Percentiles rank a stretch among this genome's conserved stretches.
These are phyloP conservation scores for Prorops nasuta DNA, from an alignment of 1,140 invertebrate genomes.

Conservation along the genomic window DNA sequence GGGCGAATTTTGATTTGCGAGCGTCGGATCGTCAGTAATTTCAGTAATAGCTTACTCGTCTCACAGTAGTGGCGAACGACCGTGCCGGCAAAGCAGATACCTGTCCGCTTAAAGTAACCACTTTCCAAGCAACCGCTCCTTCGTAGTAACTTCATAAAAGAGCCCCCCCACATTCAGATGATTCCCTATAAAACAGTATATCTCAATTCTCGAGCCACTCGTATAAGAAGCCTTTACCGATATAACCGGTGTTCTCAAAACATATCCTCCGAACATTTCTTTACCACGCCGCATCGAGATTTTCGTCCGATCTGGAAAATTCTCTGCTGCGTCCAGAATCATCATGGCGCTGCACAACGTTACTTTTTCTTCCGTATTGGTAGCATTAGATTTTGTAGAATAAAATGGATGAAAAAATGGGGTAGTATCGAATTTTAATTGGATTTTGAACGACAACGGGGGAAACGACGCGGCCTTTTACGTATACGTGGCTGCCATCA, in stretches of 20 bases:
- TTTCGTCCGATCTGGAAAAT: too few relatives aligned
- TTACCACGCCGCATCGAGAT: too few relatives aligned
- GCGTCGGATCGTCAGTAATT: conserved; percentile 54
- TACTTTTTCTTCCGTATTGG: too few relatives aligned
- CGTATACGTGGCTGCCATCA: too few relatives aligned
- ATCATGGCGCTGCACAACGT: too few relatives aligned
- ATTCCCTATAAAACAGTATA: conserved; percentile 49
- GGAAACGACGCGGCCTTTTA: conserved; percentile 14
- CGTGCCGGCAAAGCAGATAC: conserved; percentile 30
- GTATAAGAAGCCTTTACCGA: conserved; percentile 5
- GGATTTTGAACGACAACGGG: not conserved
- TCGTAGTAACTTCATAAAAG: conserved; percentile 50
- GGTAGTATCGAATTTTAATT: too few relatives aligned
- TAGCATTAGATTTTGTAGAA: too few relatives aligned
- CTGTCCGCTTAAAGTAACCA: conserved; percentile 33
- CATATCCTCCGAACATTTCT: not conserved
- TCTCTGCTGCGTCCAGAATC: too few relatives aligned
- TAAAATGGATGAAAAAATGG: not conserved
- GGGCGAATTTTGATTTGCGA: conserved; percentile 55
- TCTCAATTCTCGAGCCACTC: conserved; percentile 41
- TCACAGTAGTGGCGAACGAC: conserved; percentile 26
- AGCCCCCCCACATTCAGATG: conserved; percentile 39
- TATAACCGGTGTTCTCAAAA: conserved; percentile 25
- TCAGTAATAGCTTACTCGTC: conserved; percentile 53
- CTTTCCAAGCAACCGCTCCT: conserved; percentile 33